Percentiles rank a stretch among this genome's conserved stretches.
Evolutionary conservation across 2,888 invertebrate species (phyloP).

Genomic region (Drosophila meridionalis): DNA sequence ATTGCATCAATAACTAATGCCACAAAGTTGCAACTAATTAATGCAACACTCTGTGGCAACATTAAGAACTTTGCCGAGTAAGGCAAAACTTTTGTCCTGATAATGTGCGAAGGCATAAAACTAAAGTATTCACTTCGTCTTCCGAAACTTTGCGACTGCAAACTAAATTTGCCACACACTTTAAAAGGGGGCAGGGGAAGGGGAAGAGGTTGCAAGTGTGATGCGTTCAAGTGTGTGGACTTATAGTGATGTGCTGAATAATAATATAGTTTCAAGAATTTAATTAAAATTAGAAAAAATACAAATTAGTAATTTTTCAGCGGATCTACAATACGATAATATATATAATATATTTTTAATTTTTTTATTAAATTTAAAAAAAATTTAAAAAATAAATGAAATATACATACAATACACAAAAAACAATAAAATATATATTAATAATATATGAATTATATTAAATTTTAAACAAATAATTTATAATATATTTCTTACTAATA

Average conservation of each 20-base stretch:
- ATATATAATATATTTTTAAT: too few relatives aligned
- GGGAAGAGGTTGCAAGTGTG: background rate
- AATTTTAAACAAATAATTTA: too few relatives aligned
- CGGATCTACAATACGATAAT: too few relatives aligned
- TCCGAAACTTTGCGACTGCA: background rate
- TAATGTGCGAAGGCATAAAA: slow-evolving; percentile 4
- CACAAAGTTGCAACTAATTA: slow-evolving; percentile 40
- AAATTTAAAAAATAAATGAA: too few relatives aligned
- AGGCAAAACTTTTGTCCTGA: background rate
- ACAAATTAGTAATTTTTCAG: too few relatives aligned
- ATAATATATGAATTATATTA: too few relatives aligned
- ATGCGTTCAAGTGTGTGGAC: background rate
- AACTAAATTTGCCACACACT: background rate
- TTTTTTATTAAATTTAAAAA: too few relatives aligned
- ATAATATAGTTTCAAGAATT: background rate
- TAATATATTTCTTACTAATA: too few relatives aligned
- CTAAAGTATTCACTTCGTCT: background rate
- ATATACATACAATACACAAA: too few relatives aligned
- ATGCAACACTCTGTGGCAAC: slow-evolving; percentile 22
- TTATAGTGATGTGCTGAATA: background rate
- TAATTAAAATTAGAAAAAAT: too few relatives aligned
- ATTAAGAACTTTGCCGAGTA: slow-evolving; percentile 16
- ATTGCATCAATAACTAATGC: slow-evolving; percentile 51
- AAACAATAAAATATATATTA: too few relatives aligned
- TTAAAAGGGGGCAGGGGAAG: background rate